Percentiles rank a stretch among this genome's conserved stretches.
Conservation (phyloP, 2,888 invertebrate genomes). For the Nephrotoma flavescens region DNA sequence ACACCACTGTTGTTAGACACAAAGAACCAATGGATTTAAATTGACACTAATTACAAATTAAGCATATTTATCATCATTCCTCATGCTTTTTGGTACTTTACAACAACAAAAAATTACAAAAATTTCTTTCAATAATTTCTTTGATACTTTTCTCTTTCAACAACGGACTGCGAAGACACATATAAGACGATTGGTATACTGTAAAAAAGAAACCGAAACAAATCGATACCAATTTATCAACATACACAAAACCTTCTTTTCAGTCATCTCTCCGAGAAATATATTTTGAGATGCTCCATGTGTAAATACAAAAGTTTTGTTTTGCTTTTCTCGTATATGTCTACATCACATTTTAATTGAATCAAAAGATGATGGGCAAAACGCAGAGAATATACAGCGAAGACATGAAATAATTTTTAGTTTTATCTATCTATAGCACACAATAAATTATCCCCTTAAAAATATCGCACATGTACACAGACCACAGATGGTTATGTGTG, state of each 20-base stretch:
- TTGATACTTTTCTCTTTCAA: not conserved
- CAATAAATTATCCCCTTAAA: not conserved
- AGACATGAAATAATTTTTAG: not conserved
- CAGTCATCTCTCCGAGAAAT: not conserved
- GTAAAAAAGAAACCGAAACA: not conserved
- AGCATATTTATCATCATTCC: not conserved
- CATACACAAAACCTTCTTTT: not conserved
- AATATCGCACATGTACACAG: not conserved
- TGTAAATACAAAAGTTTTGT: not conserved
- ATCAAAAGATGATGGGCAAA: not conserved
- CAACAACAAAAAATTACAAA: not conserved
- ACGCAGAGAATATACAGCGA: not conserved
- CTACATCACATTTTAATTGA: not conserved
- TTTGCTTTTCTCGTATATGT: not conserved
- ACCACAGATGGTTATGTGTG: not conserved
- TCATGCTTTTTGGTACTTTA: not conserved
- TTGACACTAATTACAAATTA: not conserved
- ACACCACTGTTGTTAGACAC: not conserved
- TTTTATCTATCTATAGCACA: not conserved
- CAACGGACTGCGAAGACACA: not conserved
- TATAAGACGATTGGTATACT: not conserved
- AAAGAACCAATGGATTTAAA: not conserved
- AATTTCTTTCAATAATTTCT: not conserved
- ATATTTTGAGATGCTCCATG: not conserved
- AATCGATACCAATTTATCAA: not conserved